A percentile compares a stretch with the other conserved stretches of the same genome.
Evolutionary conservation across 2,113 vertebrate genomes (phyloP).

Genomic region (Neotoma lepida): DNA sequence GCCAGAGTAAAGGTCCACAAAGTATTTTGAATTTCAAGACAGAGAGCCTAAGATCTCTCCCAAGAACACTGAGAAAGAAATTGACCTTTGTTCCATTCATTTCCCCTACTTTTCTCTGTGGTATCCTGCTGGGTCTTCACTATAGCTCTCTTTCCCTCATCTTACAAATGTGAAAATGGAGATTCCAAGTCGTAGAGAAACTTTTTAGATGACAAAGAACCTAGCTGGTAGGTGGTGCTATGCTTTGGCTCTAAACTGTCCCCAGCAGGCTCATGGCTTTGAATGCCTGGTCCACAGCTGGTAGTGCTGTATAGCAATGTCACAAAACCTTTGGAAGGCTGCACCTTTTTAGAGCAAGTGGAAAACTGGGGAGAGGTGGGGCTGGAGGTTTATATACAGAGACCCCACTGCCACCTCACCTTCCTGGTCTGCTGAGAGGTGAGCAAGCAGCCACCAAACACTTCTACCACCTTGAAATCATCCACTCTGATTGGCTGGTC

Average conservation of each 20-base stretch:
- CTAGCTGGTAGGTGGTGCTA: not conserved
- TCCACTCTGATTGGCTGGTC: too few relatives aligned
- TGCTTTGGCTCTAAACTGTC: not conserved
- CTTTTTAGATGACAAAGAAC: constrained; percentile 9
- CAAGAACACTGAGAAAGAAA: not conserved
- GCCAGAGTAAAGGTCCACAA: not conserved
- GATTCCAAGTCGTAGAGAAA: not conserved
- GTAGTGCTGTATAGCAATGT: not conserved
- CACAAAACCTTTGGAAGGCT: not conserved
- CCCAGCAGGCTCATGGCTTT: not conserved
- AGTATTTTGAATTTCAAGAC: not conserved
- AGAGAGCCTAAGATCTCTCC: not conserved
- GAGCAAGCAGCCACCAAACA: not conserved
- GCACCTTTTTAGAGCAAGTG: not conserved
- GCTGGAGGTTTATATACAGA: not conserved
- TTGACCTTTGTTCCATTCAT: not conserved
- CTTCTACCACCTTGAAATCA: not conserved
- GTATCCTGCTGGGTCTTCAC: not conserved
- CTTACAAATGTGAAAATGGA: not conserved
- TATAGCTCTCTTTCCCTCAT: not conserved
- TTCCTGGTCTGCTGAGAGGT: not conserved
- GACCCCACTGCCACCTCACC: not conserved
- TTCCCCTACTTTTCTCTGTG: not conserved
- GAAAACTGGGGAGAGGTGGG: too few relatives aligned
- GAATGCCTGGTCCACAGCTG: not conserved